Conservation (phyloP, 2,888 invertebrate genomes). For the Trissolcus brochymenae region DNA sequence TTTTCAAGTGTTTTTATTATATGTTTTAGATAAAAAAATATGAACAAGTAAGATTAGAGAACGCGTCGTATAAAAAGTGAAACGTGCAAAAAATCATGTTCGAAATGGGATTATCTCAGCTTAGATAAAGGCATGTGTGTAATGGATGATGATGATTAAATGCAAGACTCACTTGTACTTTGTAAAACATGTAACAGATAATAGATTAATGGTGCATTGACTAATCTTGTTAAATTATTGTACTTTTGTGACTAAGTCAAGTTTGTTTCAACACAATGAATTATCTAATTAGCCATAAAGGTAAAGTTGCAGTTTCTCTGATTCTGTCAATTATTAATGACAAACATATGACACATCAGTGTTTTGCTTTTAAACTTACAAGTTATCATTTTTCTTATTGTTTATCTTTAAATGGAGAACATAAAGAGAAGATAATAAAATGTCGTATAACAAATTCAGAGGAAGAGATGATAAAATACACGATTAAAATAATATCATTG, state of each 20-base stretch:
- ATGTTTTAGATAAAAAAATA: no score
- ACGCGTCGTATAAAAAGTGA: not conserved
- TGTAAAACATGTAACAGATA: constrained; percentile 9
- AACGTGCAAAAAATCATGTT: not conserved
- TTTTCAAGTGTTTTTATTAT: no score
- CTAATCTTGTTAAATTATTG: constrained; percentile 9
- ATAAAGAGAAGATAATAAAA: no score
- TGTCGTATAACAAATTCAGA: no score
- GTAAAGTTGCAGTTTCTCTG: constrained; percentile 8
- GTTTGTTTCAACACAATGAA: constrained; percentile 7
- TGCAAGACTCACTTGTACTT: constrained; percentile 7
- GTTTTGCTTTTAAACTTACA: not conserved
- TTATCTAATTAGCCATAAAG: constrained; percentile 17
- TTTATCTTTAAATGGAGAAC: no score
- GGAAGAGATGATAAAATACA: no score
- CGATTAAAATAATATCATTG: not conserved
- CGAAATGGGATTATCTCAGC: constrained; percentile 6
- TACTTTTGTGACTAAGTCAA: constrained; percentile 16
- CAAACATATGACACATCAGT: not conserved
- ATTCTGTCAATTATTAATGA: constrained; percentile 2
- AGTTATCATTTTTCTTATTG: not conserved
- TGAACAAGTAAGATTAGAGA: no score
- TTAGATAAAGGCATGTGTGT: not conserved
- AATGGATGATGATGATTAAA: not conserved
- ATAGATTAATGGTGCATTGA: constrained; percentile 6